Evolutionary conservation across 2,888 invertebrate species (phyloP), one percentile per base, ranked within the genome.

Genomic region (Ariolimax columbianus): DNA sequence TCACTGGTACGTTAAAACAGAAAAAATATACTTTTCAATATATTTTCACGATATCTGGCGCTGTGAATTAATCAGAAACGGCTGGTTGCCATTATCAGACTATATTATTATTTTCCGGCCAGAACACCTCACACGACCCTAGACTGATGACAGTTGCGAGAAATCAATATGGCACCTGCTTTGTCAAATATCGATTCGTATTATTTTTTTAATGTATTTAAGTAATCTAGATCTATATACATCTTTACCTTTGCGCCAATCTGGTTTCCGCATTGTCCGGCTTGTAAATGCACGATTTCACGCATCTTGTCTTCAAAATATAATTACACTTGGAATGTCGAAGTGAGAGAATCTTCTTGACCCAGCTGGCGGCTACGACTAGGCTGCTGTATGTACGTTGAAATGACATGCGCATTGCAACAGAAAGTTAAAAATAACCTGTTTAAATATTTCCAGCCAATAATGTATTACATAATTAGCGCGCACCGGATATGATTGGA

Each of bases 221-320:
- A n/a, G n/a, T n/a, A n/a, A n/a, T n/a, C n/a, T n/a, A n/a, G n/a
- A n/a, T n/a, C n/a, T n/a, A n/a, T n/a, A n/a, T n/a, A n/a, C n/a
- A n/a, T n/a, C n/a, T 9, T 72, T 87, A 90, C 90, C 88, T 91
- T 91, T 36, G 91, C 89, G 83, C 91, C 91, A 77, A 91, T 91
- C 87, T 91, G 91, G 88, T 91, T 91, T 75, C 91, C 91, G 77
- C 91, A 91, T 88, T 91, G 91, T 77, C 91, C 91, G 83, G 90
- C 91, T 85, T 91, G 91, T 68, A 91, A 17, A 70, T 83, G 83
- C 2, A 83, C 83, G 43, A 83, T 83, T 78, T 83, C 83, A 77
- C 83, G 83, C 83, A 83, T 83, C 33, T 83, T 83, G 82, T 38
- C 3, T 55, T 55, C 3, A 2, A 23, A 6, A 38, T 70, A 19